Evolutionary conservation across 2,113 vertebrate species (phyloP).

Genomic region (Cyphomyrus discorhynchus): DNA sequence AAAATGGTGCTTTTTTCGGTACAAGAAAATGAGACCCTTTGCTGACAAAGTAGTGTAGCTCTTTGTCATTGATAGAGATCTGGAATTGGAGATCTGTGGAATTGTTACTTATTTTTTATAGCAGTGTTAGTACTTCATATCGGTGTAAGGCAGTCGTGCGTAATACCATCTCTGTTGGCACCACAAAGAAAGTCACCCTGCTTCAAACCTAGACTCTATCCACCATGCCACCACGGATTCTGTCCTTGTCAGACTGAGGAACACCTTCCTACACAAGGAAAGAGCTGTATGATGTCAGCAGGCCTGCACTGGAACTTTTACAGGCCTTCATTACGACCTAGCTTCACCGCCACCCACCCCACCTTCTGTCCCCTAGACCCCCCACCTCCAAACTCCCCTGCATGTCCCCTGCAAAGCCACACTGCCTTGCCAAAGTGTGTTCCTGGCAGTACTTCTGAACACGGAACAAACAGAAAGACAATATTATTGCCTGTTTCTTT

Average conservation of each 20-base stretch:
- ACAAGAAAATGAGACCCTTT: neutral
- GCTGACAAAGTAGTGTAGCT: neutral
- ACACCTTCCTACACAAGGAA: neutral
- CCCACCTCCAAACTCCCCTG: neutral
- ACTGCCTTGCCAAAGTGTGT: conserved; percentile 12
- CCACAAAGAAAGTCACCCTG: neutral
- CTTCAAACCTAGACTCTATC: neutral
- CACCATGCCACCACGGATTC: neutral
- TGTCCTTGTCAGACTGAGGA: neutral
- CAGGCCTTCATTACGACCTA: neutral
- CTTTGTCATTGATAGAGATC: neutral
- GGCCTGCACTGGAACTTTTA: neutral
- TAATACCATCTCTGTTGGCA: neutral
- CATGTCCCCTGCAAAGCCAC: conserved; percentile 20
- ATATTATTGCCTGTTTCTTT: conserved; percentile 4
- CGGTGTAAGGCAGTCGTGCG: neutral
- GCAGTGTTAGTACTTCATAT: neutral
- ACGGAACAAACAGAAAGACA: conserved; percentile 24
- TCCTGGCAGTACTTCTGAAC: conserved; percentile 20
- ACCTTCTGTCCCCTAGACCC: neutral
- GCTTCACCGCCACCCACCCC: neutral
- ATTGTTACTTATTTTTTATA: neutral
- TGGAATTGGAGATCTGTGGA: too few species aligned
- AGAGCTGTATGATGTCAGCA: neutral
- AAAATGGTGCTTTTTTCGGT: neutral